A percentile compares a stretch with the other conserved stretches of the same genome.
These are phyloP conservation scores for Pheosia gnoma DNA, from an alignment of 2,888 invertebrate species.

Conservation along the genomic window DNA sequence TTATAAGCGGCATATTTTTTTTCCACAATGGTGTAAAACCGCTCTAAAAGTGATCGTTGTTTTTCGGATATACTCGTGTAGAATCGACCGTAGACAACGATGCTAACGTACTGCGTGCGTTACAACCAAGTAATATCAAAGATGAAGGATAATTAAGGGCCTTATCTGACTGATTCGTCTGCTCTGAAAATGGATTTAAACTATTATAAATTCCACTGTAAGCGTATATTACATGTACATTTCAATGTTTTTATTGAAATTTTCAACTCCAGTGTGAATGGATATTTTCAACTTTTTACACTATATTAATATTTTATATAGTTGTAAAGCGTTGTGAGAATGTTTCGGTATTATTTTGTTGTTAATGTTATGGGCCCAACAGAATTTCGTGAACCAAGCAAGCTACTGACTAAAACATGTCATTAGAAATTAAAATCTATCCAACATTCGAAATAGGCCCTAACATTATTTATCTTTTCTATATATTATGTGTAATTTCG, in stretches of 20 bases:
- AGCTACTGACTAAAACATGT: too few species aligned
- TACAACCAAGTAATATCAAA: too few species aligned
- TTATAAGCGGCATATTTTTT: too few species aligned
- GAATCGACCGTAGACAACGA: too few species aligned
- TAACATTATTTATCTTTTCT: neutral
- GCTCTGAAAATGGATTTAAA: too few species aligned
- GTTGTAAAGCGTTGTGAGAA: slow-evolving; percentile 29
- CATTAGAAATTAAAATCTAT: neutral
- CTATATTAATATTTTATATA: slow-evolving; percentile 35
- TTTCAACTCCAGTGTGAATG: slow-evolving; percentile 12
- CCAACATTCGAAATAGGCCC: neutral
- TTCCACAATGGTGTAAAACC: too few species aligned
- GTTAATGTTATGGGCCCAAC: neutral
- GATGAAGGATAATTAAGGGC: too few species aligned
- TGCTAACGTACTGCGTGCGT: too few species aligned
- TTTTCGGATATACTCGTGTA: too few species aligned
- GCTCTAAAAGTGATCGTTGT: too few species aligned
- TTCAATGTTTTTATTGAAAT: slow-evolving; percentile 18
- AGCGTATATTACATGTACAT: slow-evolving; percentile 33
- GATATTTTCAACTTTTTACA: slow-evolving; percentile 34
- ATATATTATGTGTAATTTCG: slow-evolving; percentile 4
- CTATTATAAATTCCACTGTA: slow-evolving; percentile 12
- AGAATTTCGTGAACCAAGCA: neutral
- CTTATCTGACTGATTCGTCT: too few species aligned
- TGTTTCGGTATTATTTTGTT: neutral